phyloP scores from a whole-genome alignment of 2,888 invertebrate species.

The Diplazon laetatorius region DNA sequence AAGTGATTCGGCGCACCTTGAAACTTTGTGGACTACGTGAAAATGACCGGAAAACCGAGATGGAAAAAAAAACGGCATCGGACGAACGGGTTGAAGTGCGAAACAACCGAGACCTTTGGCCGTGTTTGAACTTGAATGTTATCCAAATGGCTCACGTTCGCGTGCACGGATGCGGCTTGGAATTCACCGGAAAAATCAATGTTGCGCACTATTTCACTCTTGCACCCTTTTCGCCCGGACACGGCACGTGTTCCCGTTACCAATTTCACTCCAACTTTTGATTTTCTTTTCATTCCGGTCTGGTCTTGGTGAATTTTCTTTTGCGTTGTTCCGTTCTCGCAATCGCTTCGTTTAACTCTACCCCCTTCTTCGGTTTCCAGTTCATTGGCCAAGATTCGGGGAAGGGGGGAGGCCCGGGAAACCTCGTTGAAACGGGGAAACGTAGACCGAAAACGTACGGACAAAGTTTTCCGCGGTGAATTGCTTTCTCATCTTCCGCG shows the following conservation, averaged over 20 bases:
- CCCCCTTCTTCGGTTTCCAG: neutral
- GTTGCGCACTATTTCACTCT: neutral
- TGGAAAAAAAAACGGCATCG: neutral
- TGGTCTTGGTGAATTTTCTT: slow-evolving; percentile 9
- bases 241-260: slow-evolving; percentile 1
- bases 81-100: slow-evolving; percentile 21
- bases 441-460: slow-evolving; percentile 2
- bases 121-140: slow-evolving; percentile 53
- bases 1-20: no score
- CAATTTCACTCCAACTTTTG: slow-evolving; percentile 24
- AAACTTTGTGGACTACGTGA: slow-evolving; percentile 16
- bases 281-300: neutral
- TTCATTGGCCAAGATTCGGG: neutral
- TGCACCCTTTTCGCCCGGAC: slow-evolving; percentile 5
- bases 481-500: slow-evolving; percentile 33
- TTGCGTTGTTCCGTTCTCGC: slow-evolving; percentile 1
- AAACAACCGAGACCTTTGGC: slow-evolving; percentile 41
- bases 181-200: neutral
- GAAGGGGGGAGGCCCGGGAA: no score
- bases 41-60: slow-evolving; percentile 36
- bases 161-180: neutral
- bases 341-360: neutral
- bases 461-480: slow-evolving; percentile 50
- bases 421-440: slow-evolving; percentile 8
- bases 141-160: slow-evolving; percentile 28